Evolutionary conservation across 2,888 invertebrate species (phyloP), one percentile per base, ranked within the genome.

Genomic region (Apocheima hispidaria): DNA sequence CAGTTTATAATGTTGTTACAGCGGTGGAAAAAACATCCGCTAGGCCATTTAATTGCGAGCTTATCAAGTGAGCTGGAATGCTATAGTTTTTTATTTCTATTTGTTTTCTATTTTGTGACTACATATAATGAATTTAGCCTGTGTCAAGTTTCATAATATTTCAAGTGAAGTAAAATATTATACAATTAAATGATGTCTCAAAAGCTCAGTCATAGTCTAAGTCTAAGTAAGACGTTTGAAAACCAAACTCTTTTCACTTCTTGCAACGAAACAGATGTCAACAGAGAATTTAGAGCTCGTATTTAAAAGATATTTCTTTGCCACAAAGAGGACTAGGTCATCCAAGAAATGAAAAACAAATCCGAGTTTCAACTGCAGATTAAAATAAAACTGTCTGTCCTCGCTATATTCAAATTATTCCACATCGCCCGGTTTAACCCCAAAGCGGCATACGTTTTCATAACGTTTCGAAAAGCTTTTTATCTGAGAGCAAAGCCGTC

Each of bases 371-470:
- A 54, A 69, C 68, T 62, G 58, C 60, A 68, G 66, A 73, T 74
- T 66, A 71, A 79, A 75, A 73, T 65, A 69, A 70, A 77, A 72
- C 68, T 68, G 66, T 69, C 57, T 61, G 64, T 63, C 66, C 56
- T 63, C 48, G 65, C 65, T 62, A 68, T 60, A 72, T 76, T 75
- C 72, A 72, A 73, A 79, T 75, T 72, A 70, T 79, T 80, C 74
- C 77, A 75, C 77, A 73, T 73, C 80, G 78, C 75, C 75, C 74
- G 70, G 71, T 74, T 81, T 70, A 84, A 83, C 82, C 82, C 76
- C 74, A 83, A 80, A 83, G 79, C 77, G 77, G 80, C 86, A 89
- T 88, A 87, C 83, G 88, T 87, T 89, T 88, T 82, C 74, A 82
- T 80, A 82, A 81, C 74, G 76, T 76, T 77, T 70, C 73, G 53